These are phyloP conservation scores for Thymallus thymallus DNA, from an alignment of 2,113 vertebrate genomes.

Conservation along the genomic window DNA sequence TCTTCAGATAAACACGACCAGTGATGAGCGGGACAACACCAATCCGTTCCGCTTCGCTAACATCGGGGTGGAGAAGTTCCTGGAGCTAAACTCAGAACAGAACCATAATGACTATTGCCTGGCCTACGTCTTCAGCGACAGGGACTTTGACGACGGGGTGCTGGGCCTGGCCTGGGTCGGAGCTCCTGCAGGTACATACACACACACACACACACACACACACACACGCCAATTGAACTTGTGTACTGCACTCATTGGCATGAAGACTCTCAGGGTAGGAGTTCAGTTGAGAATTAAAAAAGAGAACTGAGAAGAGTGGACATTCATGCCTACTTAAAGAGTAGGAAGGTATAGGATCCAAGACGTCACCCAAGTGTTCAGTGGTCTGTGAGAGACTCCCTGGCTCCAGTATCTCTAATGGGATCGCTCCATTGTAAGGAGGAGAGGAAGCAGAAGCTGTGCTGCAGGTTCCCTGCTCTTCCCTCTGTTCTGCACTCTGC, in stretches of 20 bases:
- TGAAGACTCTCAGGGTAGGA: too few species aligned
- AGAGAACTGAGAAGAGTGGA: too few species aligned
- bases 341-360: too few species aligned
- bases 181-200: conserved; percentile 87
- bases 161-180: conserved; percentile 98
- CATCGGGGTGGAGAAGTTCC: conserved; percentile 97
- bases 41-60: conserved; percentile 97
- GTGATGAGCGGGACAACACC: conserved; percentile 76
- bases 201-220: conserved; percentile 27
- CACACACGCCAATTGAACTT: not conserved
- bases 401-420: conserved; percentile 2
- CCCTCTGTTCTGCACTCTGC: not conserved
- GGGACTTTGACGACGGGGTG: conserved; percentile 97
- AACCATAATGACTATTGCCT: conserved; percentile 97
- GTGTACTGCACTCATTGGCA: too few species aligned
- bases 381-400: not conserved
- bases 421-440: not conserved
- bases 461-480: too few species aligned
- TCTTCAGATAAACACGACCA: conserved; percentile 90
- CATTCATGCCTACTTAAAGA: too few species aligned
- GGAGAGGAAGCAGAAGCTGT: not conserved
- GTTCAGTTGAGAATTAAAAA: too few species aligned
- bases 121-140: conserved; percentile 96
- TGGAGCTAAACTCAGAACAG: conserved; percentile 97
- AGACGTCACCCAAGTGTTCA: too few species aligned